Base-by-base conservation (phyloP, 1,140 invertebrate genomes). In the Drosophila subobscura region DNA sequence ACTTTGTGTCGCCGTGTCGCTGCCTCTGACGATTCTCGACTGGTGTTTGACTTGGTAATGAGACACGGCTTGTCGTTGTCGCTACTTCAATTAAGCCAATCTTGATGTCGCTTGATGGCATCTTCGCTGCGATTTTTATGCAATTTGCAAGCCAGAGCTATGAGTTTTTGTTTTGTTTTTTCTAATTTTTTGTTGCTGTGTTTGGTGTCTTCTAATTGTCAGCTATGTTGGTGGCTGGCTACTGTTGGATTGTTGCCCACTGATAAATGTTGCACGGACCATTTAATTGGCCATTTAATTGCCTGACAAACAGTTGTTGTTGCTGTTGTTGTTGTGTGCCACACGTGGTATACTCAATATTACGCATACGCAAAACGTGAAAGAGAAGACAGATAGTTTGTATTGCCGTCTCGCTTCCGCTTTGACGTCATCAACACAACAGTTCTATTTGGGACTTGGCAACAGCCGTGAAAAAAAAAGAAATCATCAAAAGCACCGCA, bases 31-130 rank as follows among this genome's bases (percentile, higher is more conserved):
- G 3, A 57, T 52, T n/a, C 58, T 50, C 59, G 10, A 64, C n/a
- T 50, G 59, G 71, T 81, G 74, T 83, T 81, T 77, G 79, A 83
- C 79, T 78, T 74, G 79, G 53, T 83, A 83, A 83, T 83, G 71
- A 74, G 74, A 83, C 76, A 68, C 49, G 77, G 57, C 16, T 20
- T 20, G 16, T 72, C 40, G 77, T 60, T 59, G 72, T 71, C 61
- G 57, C 44, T 77, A 70, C 79, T 83, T 77, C 75, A 81, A 81
- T 84, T 84, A 72, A 77, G 78, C 78, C 73, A 72, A 80, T 61
- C 56, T 55, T 71, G 72, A 75, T 75, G 55, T 29, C 47, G 55
- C 67, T 74, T 55, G 42, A 76, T 76, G 63, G 55, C 55, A 66
- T 79, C 56, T 55, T 51, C 50, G 44, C 40, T 23, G 25, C 16